These are phyloP conservation scores for Aricia artaxerxes DNA, from an alignment of 2,888 invertebrate genomes.

Conservation along the genomic window DNA sequence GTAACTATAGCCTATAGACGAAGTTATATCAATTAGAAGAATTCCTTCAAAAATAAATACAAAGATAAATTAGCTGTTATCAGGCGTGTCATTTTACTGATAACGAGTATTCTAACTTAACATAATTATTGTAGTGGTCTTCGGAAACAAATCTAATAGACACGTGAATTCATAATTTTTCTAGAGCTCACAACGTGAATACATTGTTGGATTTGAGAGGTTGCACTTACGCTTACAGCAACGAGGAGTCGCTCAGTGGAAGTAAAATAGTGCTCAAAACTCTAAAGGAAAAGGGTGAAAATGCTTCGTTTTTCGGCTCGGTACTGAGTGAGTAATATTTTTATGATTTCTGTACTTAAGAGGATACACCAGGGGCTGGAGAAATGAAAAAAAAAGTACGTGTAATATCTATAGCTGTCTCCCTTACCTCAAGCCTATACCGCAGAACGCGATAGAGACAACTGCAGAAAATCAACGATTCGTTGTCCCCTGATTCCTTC, in stretches of 20 bases:
- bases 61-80: conserved; percentile 70
- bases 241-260: conserved; percentile 78
- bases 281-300: conserved; percentile 79
- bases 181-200: conserved; percentile 78
- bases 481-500: too few relatives aligned
- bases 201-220: conserved; percentile 80
- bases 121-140: conserved; percentile 60
- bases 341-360: conserved; percentile 7
- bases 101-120: conserved; percentile 56
- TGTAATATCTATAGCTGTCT: too few relatives aligned
- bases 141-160: conserved; percentile 35
- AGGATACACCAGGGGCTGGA: too few relatives aligned
- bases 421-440: too few relatives aligned
- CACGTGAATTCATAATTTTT: conserved; percentile 42
- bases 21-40: conserved; percentile 14
- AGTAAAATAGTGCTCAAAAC: conserved; percentile 77
- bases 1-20: conserved; percentile 2
- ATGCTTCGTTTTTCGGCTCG: conserved; percentile 82
- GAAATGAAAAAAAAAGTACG: too few relatives aligned
- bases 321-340: conserved; percentile 64
- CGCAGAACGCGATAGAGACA: too few relatives aligned
- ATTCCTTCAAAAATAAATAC: conserved; percentile 51
- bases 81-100: conserved; percentile 69
- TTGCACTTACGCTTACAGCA: conserved; percentile 77
- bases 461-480: too few relatives aligned